Conservation (phyloP, 2,888 invertebrate species). For the Tenodera sinensis region DNA sequence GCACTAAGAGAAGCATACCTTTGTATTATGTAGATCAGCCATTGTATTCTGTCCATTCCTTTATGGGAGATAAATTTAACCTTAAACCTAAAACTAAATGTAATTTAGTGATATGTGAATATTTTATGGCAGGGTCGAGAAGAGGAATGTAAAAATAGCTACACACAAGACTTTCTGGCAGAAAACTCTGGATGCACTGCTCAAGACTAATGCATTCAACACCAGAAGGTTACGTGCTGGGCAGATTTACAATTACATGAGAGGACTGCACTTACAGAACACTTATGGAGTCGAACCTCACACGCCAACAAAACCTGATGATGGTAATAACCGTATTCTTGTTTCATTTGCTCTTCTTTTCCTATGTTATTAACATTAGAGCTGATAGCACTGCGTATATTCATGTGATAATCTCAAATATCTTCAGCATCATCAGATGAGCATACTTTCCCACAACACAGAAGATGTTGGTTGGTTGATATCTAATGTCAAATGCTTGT, state of each 20-base stretch:
- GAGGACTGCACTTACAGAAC: slow-evolving; percentile 41
- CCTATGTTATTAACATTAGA: too few relatives aligned
- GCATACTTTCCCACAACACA: too few relatives aligned
- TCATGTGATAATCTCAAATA: too few relatives aligned
- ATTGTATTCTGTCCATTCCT: too few relatives aligned
- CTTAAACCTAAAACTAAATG: too few relatives aligned
- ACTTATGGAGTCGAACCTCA: neutral
- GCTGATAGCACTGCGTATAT: too few relatives aligned
- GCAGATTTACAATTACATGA: slow-evolving; percentile 46
- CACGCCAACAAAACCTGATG: neutral
- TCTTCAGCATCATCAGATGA: too few relatives aligned
- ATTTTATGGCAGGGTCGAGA: slow-evolving; percentile 15
- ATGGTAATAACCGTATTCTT: neutral
- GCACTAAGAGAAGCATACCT: too few relatives aligned
- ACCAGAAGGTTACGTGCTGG: slow-evolving; percentile 46
- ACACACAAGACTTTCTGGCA: slow-evolving; percentile 35
- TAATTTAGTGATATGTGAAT: neutral
- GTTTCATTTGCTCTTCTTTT: neutral
- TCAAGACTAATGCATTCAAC: slow-evolving; percentile 40
- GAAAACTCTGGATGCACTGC: slow-evolving; percentile 35
- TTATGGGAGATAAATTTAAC: too few relatives aligned
- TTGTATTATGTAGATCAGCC: too few relatives aligned
- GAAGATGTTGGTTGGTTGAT: too few relatives aligned
- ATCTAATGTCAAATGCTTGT: too few relatives aligned
- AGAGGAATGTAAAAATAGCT: slow-evolving; percentile 22